Base-by-base conservation (phyloP, 1,140 invertebrate species). In the Drosophila lowei region DNA sequence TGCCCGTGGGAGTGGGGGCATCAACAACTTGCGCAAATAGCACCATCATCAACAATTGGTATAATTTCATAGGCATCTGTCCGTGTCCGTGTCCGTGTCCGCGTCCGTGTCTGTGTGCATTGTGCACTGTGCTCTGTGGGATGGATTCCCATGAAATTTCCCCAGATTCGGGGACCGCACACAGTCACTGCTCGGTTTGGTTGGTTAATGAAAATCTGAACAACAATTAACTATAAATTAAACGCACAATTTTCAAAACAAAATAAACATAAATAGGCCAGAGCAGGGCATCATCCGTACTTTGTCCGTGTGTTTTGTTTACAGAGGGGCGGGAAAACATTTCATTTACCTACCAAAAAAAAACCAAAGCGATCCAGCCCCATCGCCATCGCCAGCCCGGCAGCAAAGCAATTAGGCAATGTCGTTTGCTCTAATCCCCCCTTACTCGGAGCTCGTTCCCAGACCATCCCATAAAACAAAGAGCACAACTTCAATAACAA, bases 191-290 rank as follows among this genome's bases (percentile, higher is more conserved):
- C 66, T 80, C 44, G 64, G 55, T 57, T 68, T 63, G 79, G 74
- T 79, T 81, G 81, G 81, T 79, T 85, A 86, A 85, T 85, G 81
- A 85, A 85, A 85, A 65, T 61, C 81, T 77, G 80, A 74, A 85
- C 86, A 85, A 85, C 81, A 85, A 85, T 85, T 85, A 85, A 85
- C 81, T 85, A 86, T 86, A 85, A 85, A 85, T 85, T 85, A 85
- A 85, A 85, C 81, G 81, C 81, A 85, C 81, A 86, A 85, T 85
- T 85, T 85, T 86, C 81, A 86, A 85, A 85, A 85, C 81, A 85
- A 85, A 85, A 85, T 85, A 85, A 85, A 86, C 81, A 85, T 77
- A 85, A 85, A 85, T 85, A 79, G 77, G 56, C 48, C 80, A 66
- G 58, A 57, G 8, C 30, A 34, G 30, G 6, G 71, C 75, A 84